These are phyloP conservation scores for Girardinus metallicus DNA, from an alignment of 2,797 vertebrate genomes.

Conservation along the genomic window DNA sequence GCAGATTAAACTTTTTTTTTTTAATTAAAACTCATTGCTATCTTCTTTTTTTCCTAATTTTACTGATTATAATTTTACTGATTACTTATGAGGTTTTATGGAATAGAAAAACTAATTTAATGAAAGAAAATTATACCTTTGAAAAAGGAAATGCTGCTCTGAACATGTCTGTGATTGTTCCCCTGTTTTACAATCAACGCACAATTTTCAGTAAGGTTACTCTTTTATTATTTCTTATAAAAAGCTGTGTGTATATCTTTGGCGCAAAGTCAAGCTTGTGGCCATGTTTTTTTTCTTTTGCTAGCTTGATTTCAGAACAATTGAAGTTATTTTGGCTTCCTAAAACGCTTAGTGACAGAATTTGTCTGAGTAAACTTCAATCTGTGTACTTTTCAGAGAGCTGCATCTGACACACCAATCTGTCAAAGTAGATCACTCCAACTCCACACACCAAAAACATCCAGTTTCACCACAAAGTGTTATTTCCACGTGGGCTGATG, in stretches of 20 bases:
- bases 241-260: background rate
- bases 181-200: background rate
- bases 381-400: conserved; percentile 38
- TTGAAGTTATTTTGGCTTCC: conserved; percentile 40
- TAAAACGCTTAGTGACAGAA: conserved; percentile 24
- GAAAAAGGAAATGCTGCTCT: background rate
- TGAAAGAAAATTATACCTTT: background rate
- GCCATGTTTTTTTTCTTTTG: background rate
- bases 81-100: background rate
- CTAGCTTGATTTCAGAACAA: conserved; percentile 34
- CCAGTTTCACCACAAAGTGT: conserved; percentile 39
- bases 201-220: background rate
- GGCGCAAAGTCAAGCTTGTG: background rate
- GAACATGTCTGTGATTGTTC: background rate
- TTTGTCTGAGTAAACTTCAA: conserved; percentile 42
- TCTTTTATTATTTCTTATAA: background rate
- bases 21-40: background rate
- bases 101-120: too few species aligned
- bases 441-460: conserved; percentile 34
- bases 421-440: conserved; percentile 54
- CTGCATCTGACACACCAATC: conserved; percentile 49
- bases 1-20: background rate
- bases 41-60: background rate
- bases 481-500: conserved; percentile 44
- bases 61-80: background rate